A percentile compares a stretch with the other conserved stretches of the same genome.
These are phyloP conservation scores for Poeciliopsis gracilis DNA, from an alignment of 2,797 vertebrate species.

Conservation along the genomic window DNA sequence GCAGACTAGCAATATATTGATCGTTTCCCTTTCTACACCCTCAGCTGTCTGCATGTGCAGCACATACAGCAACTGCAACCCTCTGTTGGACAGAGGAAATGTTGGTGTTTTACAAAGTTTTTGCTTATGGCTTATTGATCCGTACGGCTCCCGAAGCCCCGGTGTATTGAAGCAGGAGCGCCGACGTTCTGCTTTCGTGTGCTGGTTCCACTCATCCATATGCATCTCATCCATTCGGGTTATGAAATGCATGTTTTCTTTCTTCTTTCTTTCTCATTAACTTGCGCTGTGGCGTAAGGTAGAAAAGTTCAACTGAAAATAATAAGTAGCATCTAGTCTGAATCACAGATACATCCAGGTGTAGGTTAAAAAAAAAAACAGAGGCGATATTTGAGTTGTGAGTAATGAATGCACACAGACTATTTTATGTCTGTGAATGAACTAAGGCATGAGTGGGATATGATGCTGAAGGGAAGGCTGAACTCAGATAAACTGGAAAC, in stretches of 20 bases:
- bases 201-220: not conserved
- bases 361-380: not conserved
- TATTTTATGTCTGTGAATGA: slow-evolving; percentile 25
- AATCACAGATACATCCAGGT: not conserved
- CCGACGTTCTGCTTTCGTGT: not conserved
- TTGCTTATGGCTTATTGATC: not conserved
- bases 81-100: not conserved
- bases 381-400: not conserved
- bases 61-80: not conserved
- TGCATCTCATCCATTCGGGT: not conserved
- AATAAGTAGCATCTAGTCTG: not conserved
- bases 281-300: not conserved
- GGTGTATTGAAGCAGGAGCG: not conserved
- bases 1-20: not conserved
- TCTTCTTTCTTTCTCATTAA: not conserved
- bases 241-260: not conserved
- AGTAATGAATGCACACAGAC: slow-evolving; percentile 7
- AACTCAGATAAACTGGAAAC: slow-evolving; percentile 39
- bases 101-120: not conserved
- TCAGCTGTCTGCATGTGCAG: not conserved
- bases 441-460: slow-evolving; percentile 28
- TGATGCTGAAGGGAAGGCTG: slow-evolving; percentile 51
- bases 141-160: not conserved
- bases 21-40: not conserved
- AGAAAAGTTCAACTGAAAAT: not conserved